Conservation (phyloP, 2,113 vertebrate genomes). For the Corynorhinus townsendii region DNA sequence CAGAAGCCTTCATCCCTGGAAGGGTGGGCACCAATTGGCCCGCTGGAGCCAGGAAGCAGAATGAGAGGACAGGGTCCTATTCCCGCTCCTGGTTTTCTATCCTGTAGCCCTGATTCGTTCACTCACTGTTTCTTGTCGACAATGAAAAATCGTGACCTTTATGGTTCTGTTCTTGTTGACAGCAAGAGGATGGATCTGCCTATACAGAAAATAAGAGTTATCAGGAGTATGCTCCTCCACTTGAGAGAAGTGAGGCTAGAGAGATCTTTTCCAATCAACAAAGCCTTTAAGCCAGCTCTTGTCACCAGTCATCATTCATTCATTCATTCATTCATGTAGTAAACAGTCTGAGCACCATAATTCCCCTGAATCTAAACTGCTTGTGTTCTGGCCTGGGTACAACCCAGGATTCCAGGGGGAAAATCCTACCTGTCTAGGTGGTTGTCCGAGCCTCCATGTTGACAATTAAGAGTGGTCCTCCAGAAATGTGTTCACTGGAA, state of each 20-base stretch:
- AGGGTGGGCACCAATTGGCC: rapidly evolving
- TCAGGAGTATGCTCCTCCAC: neutral
- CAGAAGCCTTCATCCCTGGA: neutral
- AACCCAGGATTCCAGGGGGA: neutral
- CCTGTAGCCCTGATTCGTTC: neutral
- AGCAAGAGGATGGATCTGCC: neutral
- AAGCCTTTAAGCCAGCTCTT: neutral
- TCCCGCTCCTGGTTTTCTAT: rapidly evolving
- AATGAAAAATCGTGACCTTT: constrained; percentile 50
- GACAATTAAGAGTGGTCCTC: neutral
- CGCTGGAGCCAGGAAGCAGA: rapidly evolving
- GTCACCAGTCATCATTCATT: rapidly evolving
- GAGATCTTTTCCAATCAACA: neutral
- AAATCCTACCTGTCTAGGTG: neutral
- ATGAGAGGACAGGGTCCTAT: rapidly evolving
- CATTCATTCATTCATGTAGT: neutral
- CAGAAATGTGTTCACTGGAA: neutral
- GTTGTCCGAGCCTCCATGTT: neutral
- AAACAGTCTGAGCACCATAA: rapidly evolving
- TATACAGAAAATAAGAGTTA: neutral
- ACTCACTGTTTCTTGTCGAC: neutral
- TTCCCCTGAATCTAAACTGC: neutral
- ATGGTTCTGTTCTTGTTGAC: neutral
- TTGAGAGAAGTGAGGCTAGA: neutral
- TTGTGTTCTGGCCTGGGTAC: neutral